Evolutionary conservation across 1,140 invertebrate genomes (phyloP), one percentile per base, ranked within the genome.

Genomic region (Hyposmocoma kahamanoa): DNA sequence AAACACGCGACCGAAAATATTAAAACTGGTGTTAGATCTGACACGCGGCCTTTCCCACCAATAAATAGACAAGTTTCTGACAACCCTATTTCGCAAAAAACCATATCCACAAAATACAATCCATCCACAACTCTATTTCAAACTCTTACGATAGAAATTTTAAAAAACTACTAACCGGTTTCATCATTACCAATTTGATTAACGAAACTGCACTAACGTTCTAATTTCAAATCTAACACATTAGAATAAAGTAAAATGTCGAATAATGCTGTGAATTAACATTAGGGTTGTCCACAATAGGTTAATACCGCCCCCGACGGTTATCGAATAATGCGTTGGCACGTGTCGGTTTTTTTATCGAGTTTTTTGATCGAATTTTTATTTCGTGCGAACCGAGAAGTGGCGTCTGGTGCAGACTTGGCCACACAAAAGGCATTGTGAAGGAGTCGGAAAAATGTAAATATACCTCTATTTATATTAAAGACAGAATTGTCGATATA

Each of bases 11-110:
- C 63, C 43, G 49, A 70, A 80, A 83, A 83, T 85, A 85, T 85
- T 85, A 85, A 83, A 85, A 82, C 78, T 83, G 72, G 82, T 85
- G 82, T 85, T 78, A 83, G 77, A 80, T 52, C 62, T 78, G 79
- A 85, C 82, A 85, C 82, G 82, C 72, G 82, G 66, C 76, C 62
- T 77, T 81, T 81, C 82, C 79, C 81, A 83, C 81, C 77, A 76
- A 84, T 84, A 84, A 84, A 84, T 81, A 81, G 74, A 75, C 65
- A 75, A 74, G 66, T 76, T 65, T 59, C 58, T 72, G 62, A 62
- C 71, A 79, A 56, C 67, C 73, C 67, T 75, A 67, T 67, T 66
- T 2, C 15, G 4, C 15, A 36, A 36, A 6, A 36, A 36, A 8
- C 15, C 6, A 36, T 15, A 36, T 9, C 15, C 6, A 8, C 34